Conservation (phyloP, 2,888 invertebrate species). For the Drosophila testacea region DNA sequence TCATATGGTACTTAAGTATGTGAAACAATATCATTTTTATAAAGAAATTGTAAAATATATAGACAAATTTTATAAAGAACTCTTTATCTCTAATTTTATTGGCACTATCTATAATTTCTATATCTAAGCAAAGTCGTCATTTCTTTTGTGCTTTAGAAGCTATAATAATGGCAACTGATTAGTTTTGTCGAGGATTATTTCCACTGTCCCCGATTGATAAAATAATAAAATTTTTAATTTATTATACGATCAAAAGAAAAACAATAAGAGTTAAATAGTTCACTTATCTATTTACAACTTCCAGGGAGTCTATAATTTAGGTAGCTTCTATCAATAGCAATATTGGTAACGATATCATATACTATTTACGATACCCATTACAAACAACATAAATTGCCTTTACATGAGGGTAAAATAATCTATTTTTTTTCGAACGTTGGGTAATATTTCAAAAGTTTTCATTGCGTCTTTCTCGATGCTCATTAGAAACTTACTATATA, state of each 20-base stretch:
- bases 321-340: constrained; percentile 24
- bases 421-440: constrained; percentile 14
- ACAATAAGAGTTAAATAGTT: neutral
- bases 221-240: constrained; percentile 2
- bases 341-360: constrained; percentile 5
- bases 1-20: neutral
- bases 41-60: neutral
- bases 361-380: constrained; percentile 24
- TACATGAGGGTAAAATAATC: neutral
- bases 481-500: neutral
- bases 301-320: constrained; percentile 34
- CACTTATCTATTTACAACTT: constrained; percentile 31
- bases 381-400: constrained; percentile 28
- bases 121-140: neutral
- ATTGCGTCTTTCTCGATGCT: neutral
- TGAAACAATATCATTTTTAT: neutral
- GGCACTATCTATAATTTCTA: neutral
- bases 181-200: constrained; percentile 1
- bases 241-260: neutral
- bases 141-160: neutral
- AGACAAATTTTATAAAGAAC: neutral
- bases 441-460: constrained; percentile 21
- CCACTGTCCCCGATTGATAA: constrained; percentile 2
- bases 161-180: neutral
- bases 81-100: neutral